A percentile compares a stretch with the other conserved stretches of the same genome.
phyloP scores from a whole-genome alignment of 2,797 vertebrate genomes.

The Cygnus olor region DNA sequence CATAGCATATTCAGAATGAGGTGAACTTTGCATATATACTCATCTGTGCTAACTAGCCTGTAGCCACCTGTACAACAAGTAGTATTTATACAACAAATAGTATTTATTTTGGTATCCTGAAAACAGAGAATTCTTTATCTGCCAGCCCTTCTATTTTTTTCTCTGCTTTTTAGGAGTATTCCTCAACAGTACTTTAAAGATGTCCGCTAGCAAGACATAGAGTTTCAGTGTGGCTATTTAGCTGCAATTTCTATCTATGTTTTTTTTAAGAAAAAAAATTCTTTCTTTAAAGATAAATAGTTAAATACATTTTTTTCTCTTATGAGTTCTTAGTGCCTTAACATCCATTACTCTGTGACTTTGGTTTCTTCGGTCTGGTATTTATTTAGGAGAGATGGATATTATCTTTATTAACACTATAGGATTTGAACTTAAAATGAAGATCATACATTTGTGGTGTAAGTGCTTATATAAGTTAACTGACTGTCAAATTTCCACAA shows the following conservation, averaged over 20 bases:
- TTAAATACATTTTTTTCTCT: neutral
- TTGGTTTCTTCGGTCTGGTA: neutral
- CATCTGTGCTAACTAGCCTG: neutral
- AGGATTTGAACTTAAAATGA: neutral
- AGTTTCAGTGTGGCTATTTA: neutral
- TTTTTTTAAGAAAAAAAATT: neutral
- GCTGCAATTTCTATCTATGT: neutral
- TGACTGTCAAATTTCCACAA: neutral
- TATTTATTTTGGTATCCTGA: neutral
- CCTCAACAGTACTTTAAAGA: neutral
- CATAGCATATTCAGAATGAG: neutral
- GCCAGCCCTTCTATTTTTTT: neutral
- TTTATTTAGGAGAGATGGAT: neutral
- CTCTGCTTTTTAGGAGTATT: neutral
- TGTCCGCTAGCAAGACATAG: neutral
- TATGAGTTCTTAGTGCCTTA: neutral
- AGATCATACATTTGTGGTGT: neutral
- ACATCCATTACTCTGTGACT: neutral
- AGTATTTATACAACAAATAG: neutral
- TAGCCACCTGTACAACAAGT: neutral
- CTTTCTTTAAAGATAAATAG: neutral
- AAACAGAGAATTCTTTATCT: neutral
- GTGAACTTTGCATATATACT: neutral
- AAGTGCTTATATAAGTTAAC: neutral
- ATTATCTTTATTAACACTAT: neutral